These are phyloP conservation scores for Lucilia cuprina DNA, from an alignment of 1,140 invertebrate species.

Conservation along the genomic window DNA sequence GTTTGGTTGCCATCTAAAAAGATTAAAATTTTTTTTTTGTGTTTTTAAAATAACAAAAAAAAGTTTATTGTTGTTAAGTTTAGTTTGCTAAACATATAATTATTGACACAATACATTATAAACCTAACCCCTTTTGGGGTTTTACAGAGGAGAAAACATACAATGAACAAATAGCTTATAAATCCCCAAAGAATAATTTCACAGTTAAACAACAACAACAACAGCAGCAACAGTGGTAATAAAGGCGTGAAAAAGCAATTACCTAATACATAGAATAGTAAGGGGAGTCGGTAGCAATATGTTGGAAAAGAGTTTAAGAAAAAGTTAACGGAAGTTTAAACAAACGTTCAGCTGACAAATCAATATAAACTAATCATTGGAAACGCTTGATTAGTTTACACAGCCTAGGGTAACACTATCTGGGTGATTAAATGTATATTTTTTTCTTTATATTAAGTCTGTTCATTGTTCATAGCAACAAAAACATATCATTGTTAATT, in stretches of 20 bases:
- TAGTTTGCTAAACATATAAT: too few species aligned
- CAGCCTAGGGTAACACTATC: neutral
- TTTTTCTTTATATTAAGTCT: neutral
- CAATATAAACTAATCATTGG: neutral
- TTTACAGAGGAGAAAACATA: neutral
- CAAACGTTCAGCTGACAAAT: neutral
- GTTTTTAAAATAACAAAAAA: too few species aligned
- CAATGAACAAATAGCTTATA: neutral
- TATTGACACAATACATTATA: neutral
- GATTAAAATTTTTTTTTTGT: too few species aligned
- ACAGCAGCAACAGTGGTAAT: neutral
- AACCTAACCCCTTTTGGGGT: neutral
- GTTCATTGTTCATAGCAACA: neutral
- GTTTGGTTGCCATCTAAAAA: neutral
- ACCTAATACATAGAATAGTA: neutral
- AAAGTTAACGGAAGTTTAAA: neutral
- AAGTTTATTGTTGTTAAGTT: too few species aligned
- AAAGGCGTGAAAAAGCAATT: neutral
- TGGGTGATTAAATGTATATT: neutral
- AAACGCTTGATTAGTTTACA: neutral
- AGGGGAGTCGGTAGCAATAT: neutral
- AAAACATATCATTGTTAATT: conserved; percentile 11
- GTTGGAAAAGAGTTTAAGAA: neutral
- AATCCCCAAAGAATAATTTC: neutral
- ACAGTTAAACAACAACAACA: too few species aligned